Conservation (phyloP, 1,140 invertebrate genomes). For the Aricia agestis region DNA sequence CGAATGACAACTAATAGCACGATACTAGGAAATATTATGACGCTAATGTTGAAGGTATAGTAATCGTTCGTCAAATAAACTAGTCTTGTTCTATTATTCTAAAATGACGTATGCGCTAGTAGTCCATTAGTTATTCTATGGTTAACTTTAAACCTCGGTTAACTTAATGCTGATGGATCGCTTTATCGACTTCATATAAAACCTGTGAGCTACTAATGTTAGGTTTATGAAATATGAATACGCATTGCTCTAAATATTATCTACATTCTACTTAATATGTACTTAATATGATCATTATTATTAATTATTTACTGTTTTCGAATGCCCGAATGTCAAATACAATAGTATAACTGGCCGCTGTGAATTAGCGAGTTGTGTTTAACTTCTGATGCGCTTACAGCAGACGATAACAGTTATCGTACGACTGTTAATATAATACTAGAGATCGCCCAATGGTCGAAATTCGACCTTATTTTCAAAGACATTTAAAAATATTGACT, state of each 20-base stretch:
- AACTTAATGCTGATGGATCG: not conserved
- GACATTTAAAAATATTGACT: too few relatives aligned
- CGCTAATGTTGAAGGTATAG: not conserved
- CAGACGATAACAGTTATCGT: not conserved
- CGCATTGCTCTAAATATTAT: too few relatives aligned
- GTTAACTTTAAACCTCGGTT: not conserved
- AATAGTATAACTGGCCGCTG: not conserved
- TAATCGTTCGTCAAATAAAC: not conserved
- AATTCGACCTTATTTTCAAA: too few relatives aligned
- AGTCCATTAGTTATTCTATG: too few relatives aligned
- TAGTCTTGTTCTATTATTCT: not conserved
- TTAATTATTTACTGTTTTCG: not conserved
- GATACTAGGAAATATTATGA: constrained; percentile 5
- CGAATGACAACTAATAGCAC: not conserved
- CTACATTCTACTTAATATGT: too few relatives aligned
- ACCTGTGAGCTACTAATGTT: too few relatives aligned
- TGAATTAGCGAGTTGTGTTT: not conserved
- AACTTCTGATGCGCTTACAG: not conserved
- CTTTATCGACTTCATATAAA: too few relatives aligned
- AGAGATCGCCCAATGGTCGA: too few relatives aligned
- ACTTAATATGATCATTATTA: too few relatives aligned
- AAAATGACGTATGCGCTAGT: not conserved
- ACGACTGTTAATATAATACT: not conserved
- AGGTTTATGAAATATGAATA: too few relatives aligned
- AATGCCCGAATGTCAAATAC: not conserved